These are phyloP conservation scores for Mechanitis messenoides DNA, from an alignment of 2,888 invertebrate species.

Conservation along the genomic window DNA sequence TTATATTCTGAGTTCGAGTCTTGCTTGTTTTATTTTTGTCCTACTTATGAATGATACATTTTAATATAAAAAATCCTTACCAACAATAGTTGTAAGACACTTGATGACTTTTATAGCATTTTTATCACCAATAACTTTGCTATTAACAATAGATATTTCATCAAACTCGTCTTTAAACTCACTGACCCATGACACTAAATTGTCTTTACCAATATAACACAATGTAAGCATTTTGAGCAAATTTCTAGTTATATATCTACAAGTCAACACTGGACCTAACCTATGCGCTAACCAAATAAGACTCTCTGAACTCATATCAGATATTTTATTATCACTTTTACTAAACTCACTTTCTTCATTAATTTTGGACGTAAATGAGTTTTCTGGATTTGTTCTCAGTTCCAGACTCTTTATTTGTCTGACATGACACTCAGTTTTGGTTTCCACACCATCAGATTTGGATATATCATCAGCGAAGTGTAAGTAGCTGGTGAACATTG, in stretches of 20 bases:
- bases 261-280: slow-evolving; percentile 94
- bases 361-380: slow-evolving; percentile 27
- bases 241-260: slow-evolving; percentile 92
- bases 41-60: no score
- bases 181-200: slow-evolving; percentile 74
- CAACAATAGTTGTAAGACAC: slow-evolving; percentile 91
- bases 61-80: slow-evolving; percentile 57
- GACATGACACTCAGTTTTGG: slow-evolving; percentile 26
- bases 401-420: slow-evolving; percentile 47
- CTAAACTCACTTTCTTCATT: slow-evolving; percentile 46
- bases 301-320: slow-evolving; percentile 92
- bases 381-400: slow-evolving; percentile 36
- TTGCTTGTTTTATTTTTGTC: no score
- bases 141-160: slow-evolving; percentile 79
- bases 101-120: slow-evolving; percentile 92
- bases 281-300: slow-evolving; percentile 94
- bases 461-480: slow-evolving; percentile 63
- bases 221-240: slow-evolving; percentile 94
- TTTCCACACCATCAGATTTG: slow-evolving; percentile 36
- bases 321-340: slow-evolving; percentile 75
- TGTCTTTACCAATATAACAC: slow-evolving; percentile 92
- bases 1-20: no score
- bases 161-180: slow-evolving; percentile 69
- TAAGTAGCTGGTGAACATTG: slow-evolving; percentile 69
- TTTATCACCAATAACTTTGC: slow-evolving; percentile 84